Evolutionary conservation across 2,888 invertebrate species (phyloP).

Genomic region (Formica aserva): DNA sequence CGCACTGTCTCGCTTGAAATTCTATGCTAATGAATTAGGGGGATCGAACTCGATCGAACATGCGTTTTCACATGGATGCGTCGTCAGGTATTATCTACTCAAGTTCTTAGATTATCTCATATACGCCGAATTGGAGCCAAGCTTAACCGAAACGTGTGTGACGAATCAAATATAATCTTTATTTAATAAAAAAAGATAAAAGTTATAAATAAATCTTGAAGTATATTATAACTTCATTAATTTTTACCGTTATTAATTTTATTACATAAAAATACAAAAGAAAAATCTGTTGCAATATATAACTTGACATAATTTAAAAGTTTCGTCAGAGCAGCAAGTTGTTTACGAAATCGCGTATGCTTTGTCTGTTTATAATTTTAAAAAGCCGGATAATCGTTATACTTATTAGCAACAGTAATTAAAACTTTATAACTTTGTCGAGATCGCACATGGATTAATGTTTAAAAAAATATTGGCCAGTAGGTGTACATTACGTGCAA

Average conservation of each 20-base stretch:
- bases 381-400: constrained; percentile 9
- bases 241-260: neutral
- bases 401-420: constrained; percentile 16
- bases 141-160: constrained; percentile 3
- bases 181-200: neutral
- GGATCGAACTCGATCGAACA: constrained; percentile 60
- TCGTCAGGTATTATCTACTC: constrained; percentile 19
- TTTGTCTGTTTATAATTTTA: neutral
- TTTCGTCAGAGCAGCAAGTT: neutral
- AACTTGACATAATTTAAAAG: neutral
- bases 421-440: constrained; percentile 23
- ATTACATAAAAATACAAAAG: neutral
- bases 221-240: neutral
- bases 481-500: neutral
- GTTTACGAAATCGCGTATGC: neutral
- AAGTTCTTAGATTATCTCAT: constrained; percentile 37
- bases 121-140: constrained; percentile 28
- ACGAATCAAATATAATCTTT: neutral
- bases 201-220: neutral
- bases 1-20: constrained; percentile 58
- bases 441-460: constrained; percentile 26
- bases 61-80: constrained; percentile 35
- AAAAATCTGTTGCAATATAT: neutral
- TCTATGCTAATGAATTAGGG: constrained; percentile 71
- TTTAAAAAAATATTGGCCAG: constrained; percentile 32